Base-by-base conservation (phyloP, 2,888 invertebrate species). In the Pycnomerus fuliginosus region DNA sequence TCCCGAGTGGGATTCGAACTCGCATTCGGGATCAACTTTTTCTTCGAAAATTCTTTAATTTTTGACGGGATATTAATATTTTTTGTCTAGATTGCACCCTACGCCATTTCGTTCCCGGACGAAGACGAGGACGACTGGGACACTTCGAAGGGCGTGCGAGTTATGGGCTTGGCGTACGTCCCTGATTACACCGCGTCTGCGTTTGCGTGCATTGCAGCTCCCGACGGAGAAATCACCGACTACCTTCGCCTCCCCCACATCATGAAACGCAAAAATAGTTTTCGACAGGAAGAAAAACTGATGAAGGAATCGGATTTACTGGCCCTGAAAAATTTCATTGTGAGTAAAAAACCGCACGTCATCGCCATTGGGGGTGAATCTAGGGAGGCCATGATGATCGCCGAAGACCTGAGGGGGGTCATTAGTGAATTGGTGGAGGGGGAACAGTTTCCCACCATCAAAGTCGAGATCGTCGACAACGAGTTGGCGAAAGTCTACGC, bases 101-200 rank as follows among this genome's bases (percentile, higher is more conserved):
- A 90, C 64, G 80, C 76, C 50, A 80, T 83, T 0, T 61, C 60
- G n/a, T 82, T 80, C 44, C 77, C 80, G 1, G 91, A 92, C 39
- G 92, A 92, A 48, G 91, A 93, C 38, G 91, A 92, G 39, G 93
- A 95, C 40, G 94, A 94, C 48, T 92, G 91, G 90, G 91, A 91
- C 53, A 84, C 87, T 0, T 78, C 80, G 8, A 85, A 85, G 71
- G 96, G 95, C 16, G 77, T 90, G 2, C 76, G 93, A 23, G 88
- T 94, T 0, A 80, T 98, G 79, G 90, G 91, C 1, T 71, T 99
- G 12, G 89, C 93, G 4, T 98, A 86, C 67, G 86, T 89, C 17
- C 88, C 90, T 1, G 91, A 92, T 72, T 84, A 84, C 46, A 78
- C 83, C 16, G 87, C 90, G 62, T 87, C 90, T 0, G 88, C 94